A percentile compares a stretch with the other conserved stretches of the same genome.
phyloP scores from a whole-genome alignment of 1,140 invertebrate genomes.

The Musca vetustissima region DNA sequence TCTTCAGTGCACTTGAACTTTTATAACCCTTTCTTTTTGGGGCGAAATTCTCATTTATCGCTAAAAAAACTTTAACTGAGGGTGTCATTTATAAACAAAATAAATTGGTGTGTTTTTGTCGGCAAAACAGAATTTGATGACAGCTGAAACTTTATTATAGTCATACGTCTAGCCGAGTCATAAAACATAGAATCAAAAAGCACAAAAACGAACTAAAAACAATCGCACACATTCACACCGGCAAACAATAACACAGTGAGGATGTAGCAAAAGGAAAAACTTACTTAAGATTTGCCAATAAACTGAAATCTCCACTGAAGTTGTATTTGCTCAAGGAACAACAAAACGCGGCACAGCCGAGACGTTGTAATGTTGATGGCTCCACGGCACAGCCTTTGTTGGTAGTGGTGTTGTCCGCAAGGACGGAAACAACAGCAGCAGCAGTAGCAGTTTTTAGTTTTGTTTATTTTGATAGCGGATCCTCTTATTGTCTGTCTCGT shows the following conservation, averaged over 20 bases:
- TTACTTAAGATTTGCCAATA: slow-evolving; percentile 53
- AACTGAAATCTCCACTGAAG: slow-evolving; percentile 43
- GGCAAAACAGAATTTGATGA: too few relatives aligned
- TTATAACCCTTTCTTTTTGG: too few relatives aligned
- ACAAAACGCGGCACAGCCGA: slow-evolving; percentile 42
- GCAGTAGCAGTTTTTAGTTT: not conserved
- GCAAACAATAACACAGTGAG: not conserved
- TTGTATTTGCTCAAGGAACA: slow-evolving; percentile 47
- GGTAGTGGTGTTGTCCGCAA: not conserved
- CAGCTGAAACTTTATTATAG: too few relatives aligned
- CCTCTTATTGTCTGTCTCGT: too few relatives aligned
- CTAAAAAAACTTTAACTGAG: too few relatives aligned
- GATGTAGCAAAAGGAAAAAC: slow-evolving; percentile 27
- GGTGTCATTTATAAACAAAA: too few relatives aligned
- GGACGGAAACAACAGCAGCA: slow-evolving; percentile 1
- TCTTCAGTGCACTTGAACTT: too few relatives aligned
- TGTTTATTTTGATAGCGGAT: too few relatives aligned
- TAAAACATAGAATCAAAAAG: too few relatives aligned
- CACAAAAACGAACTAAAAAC: not conserved
- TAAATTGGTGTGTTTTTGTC: too few relatives aligned
- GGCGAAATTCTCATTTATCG: too few relatives aligned
- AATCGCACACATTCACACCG: not conserved
- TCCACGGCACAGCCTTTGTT: slow-evolving; percentile 31
- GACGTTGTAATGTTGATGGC: slow-evolving; percentile 43
- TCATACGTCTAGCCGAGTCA: too few relatives aligned